Evolutionary conservation across 92 coral and sea anemone genomes (phyloP).

Genomic region (Palythoa heliodiscus): DNA sequence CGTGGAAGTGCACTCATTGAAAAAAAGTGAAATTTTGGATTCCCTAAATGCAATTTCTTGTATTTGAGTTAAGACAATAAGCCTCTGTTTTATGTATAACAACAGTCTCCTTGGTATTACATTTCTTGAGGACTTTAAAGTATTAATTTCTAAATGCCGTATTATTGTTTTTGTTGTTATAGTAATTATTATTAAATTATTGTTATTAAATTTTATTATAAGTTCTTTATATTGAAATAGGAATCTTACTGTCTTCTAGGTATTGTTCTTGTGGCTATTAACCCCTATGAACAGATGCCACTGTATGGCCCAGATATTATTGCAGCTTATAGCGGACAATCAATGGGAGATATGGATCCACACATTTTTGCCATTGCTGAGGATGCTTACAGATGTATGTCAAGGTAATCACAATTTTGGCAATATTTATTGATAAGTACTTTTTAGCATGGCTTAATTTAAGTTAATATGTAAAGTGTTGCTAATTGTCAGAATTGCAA

Average conservation of each 20-base stretch:
- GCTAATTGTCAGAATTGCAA: no score
- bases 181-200: no score
- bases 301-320: slow-evolving; percentile 95
- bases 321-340: slow-evolving; percentile 89
- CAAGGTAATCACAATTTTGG: slow-evolving; percentile 58
- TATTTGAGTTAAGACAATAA: no score
- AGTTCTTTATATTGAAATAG: background rate
- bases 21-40: no score
- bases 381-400: slow-evolving; percentile 92
- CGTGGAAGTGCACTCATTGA: no score
- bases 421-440: background rate
- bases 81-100: no score
- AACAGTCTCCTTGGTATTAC: no score
- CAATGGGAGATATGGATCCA: slow-evolving; percentile 99
- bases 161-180: background rate
- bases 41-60: no score
- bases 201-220: background rate
- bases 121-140: no score
- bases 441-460: no score
- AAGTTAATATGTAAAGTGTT: no score
- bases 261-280: slow-evolving; percentile 94
- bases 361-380: slow-evolving; percentile 98
- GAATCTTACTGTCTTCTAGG: slow-evolving; percentile 46
- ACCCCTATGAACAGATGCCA: slow-evolving; percentile 92
- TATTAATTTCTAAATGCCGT: background rate